Evolutionary conservation across 2,888 invertebrate species (phyloP), one percentile per base, ranked within the genome.

Genomic region (Drosophila nr. perissopoda): DNA sequence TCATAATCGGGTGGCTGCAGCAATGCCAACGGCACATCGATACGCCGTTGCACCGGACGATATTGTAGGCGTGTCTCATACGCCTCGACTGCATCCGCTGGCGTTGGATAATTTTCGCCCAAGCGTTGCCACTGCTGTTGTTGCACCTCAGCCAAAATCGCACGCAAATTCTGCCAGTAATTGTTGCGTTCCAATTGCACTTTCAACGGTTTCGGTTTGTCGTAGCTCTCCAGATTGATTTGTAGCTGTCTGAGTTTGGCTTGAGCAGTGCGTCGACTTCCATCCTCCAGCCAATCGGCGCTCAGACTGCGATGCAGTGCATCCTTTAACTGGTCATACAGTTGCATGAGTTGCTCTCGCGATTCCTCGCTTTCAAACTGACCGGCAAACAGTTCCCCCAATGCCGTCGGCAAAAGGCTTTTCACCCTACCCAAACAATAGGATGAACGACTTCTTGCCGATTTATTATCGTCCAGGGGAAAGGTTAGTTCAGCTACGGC

Each of bases 1-100:
- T 92, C 87, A 45, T 91, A 91, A 60, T 85, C 80, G 1, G 92
- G 92, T 0, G 91, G 76, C 62, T 92, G 91, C 13, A 92, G 58
- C 29, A 90, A 40, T 4, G 87, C 92, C 90, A 89, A 85, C 1
- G 91, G 86, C 38, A 92, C 73, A 21, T 88, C 90, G 38, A 92
- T 69, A 4, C 87, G 89, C 18, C 88, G 88, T 10, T 89, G 89
- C 36, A 85, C 69, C 0, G 89, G 83, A 1, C 88, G 80, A n/a
- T 91, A 91, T 1, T 74, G 69, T 11, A 92, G 73, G 4, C 84
- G 78, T 2, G 87, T 82, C 25, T 91, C 91, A 16, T 85, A 89
- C 1, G 92, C 77, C 59, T 92, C 90, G 4, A 91, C 79, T 7
- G 87, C 83, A 64, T 90, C 84, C 2, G 64, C 54, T 0, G 90